Percentiles rank a stretch among this genome's conserved stretches.
phyloP scores from a whole-genome alignment of 2,113 vertebrate species.

The Acinonyx jubatus region DNA sequence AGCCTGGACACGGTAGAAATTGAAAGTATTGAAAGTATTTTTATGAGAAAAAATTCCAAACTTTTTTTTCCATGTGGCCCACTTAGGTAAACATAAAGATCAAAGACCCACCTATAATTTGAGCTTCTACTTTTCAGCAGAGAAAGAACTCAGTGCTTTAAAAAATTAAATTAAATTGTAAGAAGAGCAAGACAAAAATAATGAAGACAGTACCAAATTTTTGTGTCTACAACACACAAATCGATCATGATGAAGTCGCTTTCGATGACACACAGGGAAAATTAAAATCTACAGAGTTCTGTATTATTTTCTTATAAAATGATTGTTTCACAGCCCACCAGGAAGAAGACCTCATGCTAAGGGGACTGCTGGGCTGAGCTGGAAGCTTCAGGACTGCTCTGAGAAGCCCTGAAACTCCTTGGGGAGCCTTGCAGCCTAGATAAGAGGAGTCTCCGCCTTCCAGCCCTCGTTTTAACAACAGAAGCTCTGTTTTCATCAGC shows the following conservation, averaged over 20 bases:
- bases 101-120: neutral
- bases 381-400: neutral
- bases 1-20: neutral
- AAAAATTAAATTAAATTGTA: neutral
- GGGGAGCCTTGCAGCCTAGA: neutral
- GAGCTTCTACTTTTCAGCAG: neutral
- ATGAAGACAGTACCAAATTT: neutral
- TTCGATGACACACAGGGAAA: neutral
- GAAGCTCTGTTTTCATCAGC: neutral
- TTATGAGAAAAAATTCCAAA: neutral
- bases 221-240: neutral
- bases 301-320: conserved; percentile 37
- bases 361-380: neutral
- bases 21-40: conserved; percentile 30
- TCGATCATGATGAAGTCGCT: neutral
- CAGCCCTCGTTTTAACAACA: conserved; percentile 22
- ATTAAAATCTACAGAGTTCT: conserved; percentile 13
- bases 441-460: neutral
- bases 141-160: neutral
- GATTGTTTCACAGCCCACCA: neutral
- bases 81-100: neutral
- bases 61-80: neutral
- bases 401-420: neutral
- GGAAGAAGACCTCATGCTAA: neutral
- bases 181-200: neutral